Percentiles rank a stretch among this genome's conserved stretches.
phyloP scores from a whole-genome alignment of 1,140 invertebrate species.

The Agrypnia vestita region DNA sequence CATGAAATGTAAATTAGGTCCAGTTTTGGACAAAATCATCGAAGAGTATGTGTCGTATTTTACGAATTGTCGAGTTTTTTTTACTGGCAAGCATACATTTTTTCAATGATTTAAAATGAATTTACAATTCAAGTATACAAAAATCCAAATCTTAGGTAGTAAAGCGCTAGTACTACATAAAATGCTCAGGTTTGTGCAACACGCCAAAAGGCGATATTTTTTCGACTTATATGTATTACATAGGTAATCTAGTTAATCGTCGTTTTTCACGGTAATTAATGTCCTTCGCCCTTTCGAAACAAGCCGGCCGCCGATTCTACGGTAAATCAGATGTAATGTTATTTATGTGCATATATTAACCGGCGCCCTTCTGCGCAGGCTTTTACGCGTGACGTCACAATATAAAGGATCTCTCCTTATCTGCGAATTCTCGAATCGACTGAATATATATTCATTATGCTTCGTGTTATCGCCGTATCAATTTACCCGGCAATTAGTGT shows the following conservation, averaged over 20 bases:
- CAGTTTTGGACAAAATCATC: too few relatives aligned
- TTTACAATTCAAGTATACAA: too few relatives aligned
- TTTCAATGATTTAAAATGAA: too few relatives aligned
- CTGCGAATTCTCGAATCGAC: not conserved
- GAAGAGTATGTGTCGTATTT: too few relatives aligned
- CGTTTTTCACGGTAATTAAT: slow-evolving; percentile 30
- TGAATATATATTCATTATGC: not conserved
- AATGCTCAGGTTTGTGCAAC: too few relatives aligned
- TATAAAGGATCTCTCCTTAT: slow-evolving; percentile 10
- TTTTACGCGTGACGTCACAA: slow-evolving; percentile 13
- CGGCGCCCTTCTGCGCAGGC: not conserved
- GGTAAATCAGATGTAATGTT: not conserved
- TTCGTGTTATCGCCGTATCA: too few relatives aligned
- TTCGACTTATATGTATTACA: slow-evolving; percentile 13
- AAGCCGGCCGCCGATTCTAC: not conserved
- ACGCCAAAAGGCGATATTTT: not conserved
- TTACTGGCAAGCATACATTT: too few relatives aligned
- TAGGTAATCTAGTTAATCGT: slow-evolving; percentile 7
- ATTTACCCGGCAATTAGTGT: not conserved
- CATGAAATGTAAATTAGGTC: too few relatives aligned
- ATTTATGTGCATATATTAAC: slow-evolving; percentile 17
- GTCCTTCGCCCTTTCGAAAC: slow-evolving; percentile 3
- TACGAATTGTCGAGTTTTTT: too few relatives aligned
- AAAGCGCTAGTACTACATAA: too few relatives aligned
- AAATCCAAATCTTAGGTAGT: too few relatives aligned